A percentile compares a stretch with the other conserved stretches of the same genome.
phyloP scores from a whole-genome alignment of 1,140 invertebrate species.

The Nasonia vitripennis region DNA sequence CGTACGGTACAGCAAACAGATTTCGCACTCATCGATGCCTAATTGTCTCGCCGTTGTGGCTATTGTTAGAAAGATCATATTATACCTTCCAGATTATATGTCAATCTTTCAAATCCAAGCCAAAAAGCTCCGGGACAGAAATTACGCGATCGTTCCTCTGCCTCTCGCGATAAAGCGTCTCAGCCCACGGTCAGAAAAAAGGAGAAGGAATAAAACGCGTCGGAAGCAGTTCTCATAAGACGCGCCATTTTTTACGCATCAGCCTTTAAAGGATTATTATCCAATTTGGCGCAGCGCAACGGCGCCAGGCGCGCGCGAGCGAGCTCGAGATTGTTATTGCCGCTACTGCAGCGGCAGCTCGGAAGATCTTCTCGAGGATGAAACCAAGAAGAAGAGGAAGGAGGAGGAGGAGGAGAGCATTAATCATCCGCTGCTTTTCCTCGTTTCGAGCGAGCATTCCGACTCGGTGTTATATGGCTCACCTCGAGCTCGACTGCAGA shows the following conservation, averaged over 20 bases:
- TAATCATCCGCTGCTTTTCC: constrained; percentile 41
- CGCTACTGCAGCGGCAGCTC: not conserved
- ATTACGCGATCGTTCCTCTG: not conserved
- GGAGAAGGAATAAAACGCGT: not conserved
- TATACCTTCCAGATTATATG: too few relatives aligned
- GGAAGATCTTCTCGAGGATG: not conserved
- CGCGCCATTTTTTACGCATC: not conserved
- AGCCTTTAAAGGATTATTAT: constrained; percentile 45
- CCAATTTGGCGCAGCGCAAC: constrained; percentile 46
- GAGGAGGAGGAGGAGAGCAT: not conserved
- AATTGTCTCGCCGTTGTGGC: too few relatives aligned
- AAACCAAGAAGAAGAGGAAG: constrained; percentile 12
- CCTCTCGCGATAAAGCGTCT: not conserved
- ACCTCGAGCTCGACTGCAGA: not conserved
- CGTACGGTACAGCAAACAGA: not conserved
- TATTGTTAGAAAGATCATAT: too few relatives aligned
- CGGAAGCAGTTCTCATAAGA: not conserved
- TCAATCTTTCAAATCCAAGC: too few relatives aligned
- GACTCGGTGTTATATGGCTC: not conserved
- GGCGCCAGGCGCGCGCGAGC: not conserved
- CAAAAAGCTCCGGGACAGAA: not conserved
- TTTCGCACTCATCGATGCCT: too few relatives aligned
- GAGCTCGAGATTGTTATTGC: not conserved
- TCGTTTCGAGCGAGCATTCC: not conserved
- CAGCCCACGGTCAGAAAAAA: not conserved